phyloP scores from a whole-genome alignment of 2,797 vertebrate genomes.

The Bradypodion ventrale region DNA sequence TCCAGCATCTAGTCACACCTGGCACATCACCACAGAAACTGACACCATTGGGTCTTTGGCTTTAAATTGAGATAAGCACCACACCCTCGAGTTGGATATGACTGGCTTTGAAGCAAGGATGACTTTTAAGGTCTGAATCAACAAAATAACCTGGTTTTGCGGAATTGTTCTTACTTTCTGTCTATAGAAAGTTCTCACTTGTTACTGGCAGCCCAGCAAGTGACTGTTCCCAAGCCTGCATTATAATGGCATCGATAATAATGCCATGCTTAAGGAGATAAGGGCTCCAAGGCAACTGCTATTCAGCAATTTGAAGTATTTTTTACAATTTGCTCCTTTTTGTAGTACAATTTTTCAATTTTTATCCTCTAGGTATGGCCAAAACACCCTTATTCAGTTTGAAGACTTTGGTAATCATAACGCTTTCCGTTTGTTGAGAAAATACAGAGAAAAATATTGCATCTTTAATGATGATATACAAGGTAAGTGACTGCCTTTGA shows the following conservation, averaged over 20 bases:
- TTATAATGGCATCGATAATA: neutral
- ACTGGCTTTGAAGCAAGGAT: no score
- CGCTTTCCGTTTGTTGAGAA: constrained; percentile 92
- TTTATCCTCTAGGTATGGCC: constrained; percentile 79
- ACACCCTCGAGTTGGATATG: no score
- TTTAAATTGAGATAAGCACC: no score
- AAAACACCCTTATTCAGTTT: constrained; percentile 95
- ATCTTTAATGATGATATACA: constrained; percentile 99
- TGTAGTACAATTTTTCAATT: neutral
- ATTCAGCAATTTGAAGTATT: no score
- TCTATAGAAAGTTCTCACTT: neutral
- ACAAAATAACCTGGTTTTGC: neutral
- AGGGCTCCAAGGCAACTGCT: neutral
- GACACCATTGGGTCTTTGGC: no score
- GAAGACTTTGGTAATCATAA: constrained; percentile 99
- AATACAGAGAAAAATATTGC: constrained; percentile 94
- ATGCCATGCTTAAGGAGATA: neutral
- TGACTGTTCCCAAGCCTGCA: neutral
- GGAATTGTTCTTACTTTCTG: neutral
- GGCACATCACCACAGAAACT: no score
- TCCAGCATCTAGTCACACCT: no score
- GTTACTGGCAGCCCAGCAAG: neutral
- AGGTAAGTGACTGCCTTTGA: constrained; percentile 75
- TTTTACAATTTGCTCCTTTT: neutral
- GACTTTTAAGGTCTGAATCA: no score